phyloP scores from a whole-genome alignment of 2,888 invertebrate species.

The Alloscopus bannaensis region DNA sequence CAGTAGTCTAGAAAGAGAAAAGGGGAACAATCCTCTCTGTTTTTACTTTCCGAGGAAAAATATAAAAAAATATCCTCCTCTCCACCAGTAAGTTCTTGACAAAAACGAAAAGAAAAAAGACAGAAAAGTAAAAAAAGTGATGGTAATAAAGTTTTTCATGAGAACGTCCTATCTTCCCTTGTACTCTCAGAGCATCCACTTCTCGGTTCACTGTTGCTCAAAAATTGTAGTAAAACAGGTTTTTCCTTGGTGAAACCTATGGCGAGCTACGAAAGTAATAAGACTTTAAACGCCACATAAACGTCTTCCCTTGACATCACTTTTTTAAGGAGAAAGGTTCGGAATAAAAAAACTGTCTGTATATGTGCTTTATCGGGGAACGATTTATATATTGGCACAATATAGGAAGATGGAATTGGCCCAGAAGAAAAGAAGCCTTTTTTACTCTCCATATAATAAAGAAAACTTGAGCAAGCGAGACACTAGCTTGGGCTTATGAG shows the following conservation, averaged over 20 bases:
- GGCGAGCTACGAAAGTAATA: conserved; percentile 9
- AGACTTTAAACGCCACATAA: conserved; percentile 30
- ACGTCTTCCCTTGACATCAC: conserved; percentile 19
- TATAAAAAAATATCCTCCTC: too few relatives aligned
- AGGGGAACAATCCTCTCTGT: background rate
- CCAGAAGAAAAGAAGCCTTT: conserved; percentile 10
- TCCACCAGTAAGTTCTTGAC: too few relatives aligned
- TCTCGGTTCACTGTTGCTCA: background rate
- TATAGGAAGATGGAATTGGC: too few relatives aligned
- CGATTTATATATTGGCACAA: conserved; percentile 29
- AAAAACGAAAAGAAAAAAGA: background rate
- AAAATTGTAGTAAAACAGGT: conserved; percentile 1
- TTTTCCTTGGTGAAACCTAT: background rate
- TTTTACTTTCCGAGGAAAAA: conserved; percentile 11
- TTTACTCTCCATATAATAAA: too few relatives aligned
- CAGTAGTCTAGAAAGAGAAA: conserved; percentile 8
- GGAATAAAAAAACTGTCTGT: conserved; percentile 23
- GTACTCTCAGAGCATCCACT: too few relatives aligned
- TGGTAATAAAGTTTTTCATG: conserved; percentile 52
- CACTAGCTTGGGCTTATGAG: conserved; percentile 31
- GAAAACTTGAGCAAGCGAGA: conserved; percentile 10
- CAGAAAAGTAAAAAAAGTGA: conserved; percentile 26
- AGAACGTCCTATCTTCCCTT: conserved; percentile 25
- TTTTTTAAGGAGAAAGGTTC: conserved; percentile 8
- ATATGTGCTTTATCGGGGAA: conserved; percentile 23